These are phyloP conservation scores for Megaceryle alcyon DNA, from an alignment of 2,797 vertebrate genomes.

Conservation along the genomic window DNA sequence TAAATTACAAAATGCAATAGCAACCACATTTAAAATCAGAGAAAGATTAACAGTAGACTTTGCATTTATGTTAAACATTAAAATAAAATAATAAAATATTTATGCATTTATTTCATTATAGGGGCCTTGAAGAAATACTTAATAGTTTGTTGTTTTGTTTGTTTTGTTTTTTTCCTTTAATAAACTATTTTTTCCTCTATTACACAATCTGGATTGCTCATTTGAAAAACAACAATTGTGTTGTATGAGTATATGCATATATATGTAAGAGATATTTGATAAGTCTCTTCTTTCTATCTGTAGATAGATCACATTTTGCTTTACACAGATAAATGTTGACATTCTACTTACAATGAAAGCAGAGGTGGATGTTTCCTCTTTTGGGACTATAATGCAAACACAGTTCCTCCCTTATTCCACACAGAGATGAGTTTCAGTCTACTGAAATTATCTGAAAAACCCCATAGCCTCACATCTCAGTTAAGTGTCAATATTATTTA, in stretches of 20 bases:
- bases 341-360: not conserved
- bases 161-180: not conserved
- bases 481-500: constrained; percentile 64
- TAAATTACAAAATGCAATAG: constrained; percentile 67
- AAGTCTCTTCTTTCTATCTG: not conserved
- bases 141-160: no score
- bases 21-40: constrained; percentile 16
- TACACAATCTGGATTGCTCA: not conserved
- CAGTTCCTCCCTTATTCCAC: not conserved
- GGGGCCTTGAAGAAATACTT: not conserved
- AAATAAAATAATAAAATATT: not conserved
- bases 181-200: not conserved
- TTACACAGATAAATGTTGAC: not conserved
- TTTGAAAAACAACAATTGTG: not conserved
- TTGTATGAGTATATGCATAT: not conserved
- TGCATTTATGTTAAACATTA: not conserved
- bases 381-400: not conserved
- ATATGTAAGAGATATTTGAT: not conserved
- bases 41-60: not conserved
- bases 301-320: not conserved
- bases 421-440: constrained; percentile 13
- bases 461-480: not conserved
- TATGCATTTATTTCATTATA: not conserved
- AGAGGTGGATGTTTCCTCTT: not conserved
- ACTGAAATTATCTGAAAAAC: constrained; percentile 64